Conservation (phyloP, 1,140 invertebrate genomes). For the Plectrocnemia conspersa region DNA sequence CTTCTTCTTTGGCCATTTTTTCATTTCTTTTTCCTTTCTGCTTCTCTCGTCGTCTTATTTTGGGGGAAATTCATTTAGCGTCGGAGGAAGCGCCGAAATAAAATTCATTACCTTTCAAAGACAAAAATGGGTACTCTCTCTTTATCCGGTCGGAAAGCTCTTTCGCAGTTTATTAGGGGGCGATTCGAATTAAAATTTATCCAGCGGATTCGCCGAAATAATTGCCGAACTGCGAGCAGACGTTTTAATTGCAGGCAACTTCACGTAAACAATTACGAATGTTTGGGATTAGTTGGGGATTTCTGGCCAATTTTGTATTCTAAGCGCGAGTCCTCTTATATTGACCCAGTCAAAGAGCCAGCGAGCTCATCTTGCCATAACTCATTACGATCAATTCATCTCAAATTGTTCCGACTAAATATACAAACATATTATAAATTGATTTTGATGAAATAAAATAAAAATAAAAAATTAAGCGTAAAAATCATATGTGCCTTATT, state of each 20-base stretch:
- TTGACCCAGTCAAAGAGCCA: too few relatives aligned
- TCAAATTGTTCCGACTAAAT: too few relatives aligned
- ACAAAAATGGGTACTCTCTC: conserved; percentile 17
- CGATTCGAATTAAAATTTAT: conserved; percentile 24
- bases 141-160: conserved; percentile 5
- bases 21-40: not conserved
- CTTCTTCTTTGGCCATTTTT: not conserved
- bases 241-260: conserved; percentile 8
- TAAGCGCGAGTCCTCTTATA: too few relatives aligned
- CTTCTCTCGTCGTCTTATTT: not conserved
- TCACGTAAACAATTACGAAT: not conserved
- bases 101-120: conserved; percentile 26
- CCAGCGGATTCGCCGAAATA: conserved; percentile 7
- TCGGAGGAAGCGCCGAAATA: conserved; percentile 13
- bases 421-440: too few relatives aligned
- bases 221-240: not conserved
- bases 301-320: too few relatives aligned
- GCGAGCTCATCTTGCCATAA: too few relatives aligned
- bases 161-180: conserved; percentile 21
- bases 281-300: not conserved
- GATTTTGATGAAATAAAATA: too few relatives aligned
- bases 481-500: too few relatives aligned
- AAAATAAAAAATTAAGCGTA: too few relatives aligned
- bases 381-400: too few relatives aligned
- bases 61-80: conserved; percentile 22